Evolutionary conservation across 1,140 invertebrate genomes (phyloP), one percentile per base, ranked within the genome.

Genomic region (Ridgeia piscesae): DNA sequence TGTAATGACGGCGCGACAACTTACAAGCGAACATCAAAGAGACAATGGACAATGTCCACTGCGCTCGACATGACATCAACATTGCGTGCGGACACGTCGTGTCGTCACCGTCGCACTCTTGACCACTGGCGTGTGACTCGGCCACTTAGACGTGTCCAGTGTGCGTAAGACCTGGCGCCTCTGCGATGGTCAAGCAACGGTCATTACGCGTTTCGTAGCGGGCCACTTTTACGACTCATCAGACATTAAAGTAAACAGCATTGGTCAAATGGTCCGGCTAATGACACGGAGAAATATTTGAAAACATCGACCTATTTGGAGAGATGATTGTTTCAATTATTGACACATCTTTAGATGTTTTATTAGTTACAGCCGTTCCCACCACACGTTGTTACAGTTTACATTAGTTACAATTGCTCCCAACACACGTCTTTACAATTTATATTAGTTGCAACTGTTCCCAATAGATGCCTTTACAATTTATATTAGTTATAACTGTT

Each of bases 101-200:
- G 58, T 77, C 58, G 58, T 77, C 58, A 77, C 58, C 58, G 58
- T 77, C n/a, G n/a, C n/a, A n/a, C n/a, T n/a, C n/a, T n/a, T 77
- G 58, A 6, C 58, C 58, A 77, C 11, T 21, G 58, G 58, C 27
- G 58, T 77, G 58, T 77, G 58, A 77, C 58, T 77, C 27, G 17
- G 58, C 58, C 58, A 77, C 58, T 77, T 77, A 77, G 58, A 77
- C 58, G 58, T 77, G 58, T 77, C 58, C 58, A 77, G 58, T 77
- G 58, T 77, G 0, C 17, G 58, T 77, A 77, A 77, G 58, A 77
- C 17, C 58, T n/a, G 58, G 58, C 58, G 58, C 58, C 58, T 77
- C 14, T 77, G 17, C 17, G 17, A 77, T 21, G 58, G 58, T 77
- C 58, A 77, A 77, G 58, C 58, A 9, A 77, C 58, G 2, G 58